phyloP scores from a whole-genome alignment of 92 coral and sea anemone species.

The Siderastrea radians region DNA sequence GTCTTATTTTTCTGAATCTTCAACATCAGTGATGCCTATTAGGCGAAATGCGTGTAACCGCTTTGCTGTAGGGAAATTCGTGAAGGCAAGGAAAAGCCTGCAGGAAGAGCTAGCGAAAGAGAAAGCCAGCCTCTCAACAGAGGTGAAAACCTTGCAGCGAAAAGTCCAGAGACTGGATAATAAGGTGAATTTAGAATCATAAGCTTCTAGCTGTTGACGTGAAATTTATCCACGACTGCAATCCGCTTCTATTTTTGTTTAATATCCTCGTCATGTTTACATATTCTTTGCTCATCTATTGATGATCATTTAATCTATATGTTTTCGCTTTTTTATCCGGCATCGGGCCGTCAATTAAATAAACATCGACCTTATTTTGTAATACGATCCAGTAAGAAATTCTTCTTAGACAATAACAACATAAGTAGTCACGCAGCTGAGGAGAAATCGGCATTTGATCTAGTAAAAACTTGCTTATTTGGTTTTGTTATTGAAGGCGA shows the following conservation, averaged over 20 bases:
- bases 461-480: too few species aligned
- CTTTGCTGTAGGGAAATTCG: too few species aligned
- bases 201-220: too few species aligned
- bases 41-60: not conserved
- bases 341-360: too few species aligned
- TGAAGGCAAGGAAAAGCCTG: not conserved
- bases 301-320: too few species aligned
- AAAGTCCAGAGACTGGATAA: conserved; percentile 5
- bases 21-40: conserved; percentile 10
- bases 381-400: too few species aligned
- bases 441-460: too few species aligned
- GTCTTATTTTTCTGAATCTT: not conserved
- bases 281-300: conserved; percentile 15
- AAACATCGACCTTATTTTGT: too few species aligned
- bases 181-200: conserved; percentile 5
- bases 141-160: conserved; percentile 11
- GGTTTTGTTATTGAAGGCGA: too few species aligned
- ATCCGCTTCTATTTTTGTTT: conserved; percentile 1
- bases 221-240: not conserved
- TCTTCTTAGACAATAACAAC: too few species aligned
- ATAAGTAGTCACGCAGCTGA: too few species aligned
- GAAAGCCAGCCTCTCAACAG: conserved; percentile 23
- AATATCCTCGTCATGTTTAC: not conserved
- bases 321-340: too few species aligned
- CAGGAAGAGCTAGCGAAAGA: conserved; percentile 22